Percentiles rank a stretch among this genome's conserved stretches.
Evolutionary conservation across 1,140 invertebrate genomes (phyloP).

Genomic region (Eriocheir sinensis): DNA sequence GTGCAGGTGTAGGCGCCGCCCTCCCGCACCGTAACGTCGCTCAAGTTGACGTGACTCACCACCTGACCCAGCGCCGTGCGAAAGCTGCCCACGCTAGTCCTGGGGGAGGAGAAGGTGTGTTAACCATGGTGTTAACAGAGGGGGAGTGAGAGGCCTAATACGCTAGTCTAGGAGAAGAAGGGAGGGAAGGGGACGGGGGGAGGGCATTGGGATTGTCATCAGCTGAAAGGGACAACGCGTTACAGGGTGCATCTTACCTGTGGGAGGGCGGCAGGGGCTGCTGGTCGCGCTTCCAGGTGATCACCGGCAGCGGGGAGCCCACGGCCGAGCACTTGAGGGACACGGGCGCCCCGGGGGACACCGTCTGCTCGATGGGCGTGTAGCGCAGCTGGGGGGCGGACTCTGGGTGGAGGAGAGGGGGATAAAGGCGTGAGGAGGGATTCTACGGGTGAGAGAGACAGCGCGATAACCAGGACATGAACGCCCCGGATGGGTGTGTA

Average conservation of each 20-base stretch:
- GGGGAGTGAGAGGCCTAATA: neutral
- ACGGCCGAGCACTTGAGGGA: constrained; percentile 69
- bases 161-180: neutral
- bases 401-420: neutral
- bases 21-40: constrained; percentile 62
- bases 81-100: constrained; percentile 65
- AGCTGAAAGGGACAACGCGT: neutral
- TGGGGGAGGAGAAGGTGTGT: neutral
- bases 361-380: constrained; percentile 68
- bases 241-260: constrained; percentile 34
- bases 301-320: constrained; percentile 54
- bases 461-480: too few relatives aligned
- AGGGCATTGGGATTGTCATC: neutral
- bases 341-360: constrained; percentile 60
- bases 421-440: neutral
- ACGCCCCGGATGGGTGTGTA: neutral
- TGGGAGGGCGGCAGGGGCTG: constrained; percentile 61
- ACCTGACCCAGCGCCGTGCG: constrained; percentile 61
- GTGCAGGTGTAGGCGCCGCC: constrained; percentile 65
- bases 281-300: constrained; percentile 70
- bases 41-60: constrained; percentile 68
- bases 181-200: neutral
- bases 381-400: constrained; percentile 64
- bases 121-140: neutral
- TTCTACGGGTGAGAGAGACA: too few relatives aligned